Base-by-base conservation (phyloP, 2,888 invertebrate species). In the Ochlodes sylvanus region DNA sequence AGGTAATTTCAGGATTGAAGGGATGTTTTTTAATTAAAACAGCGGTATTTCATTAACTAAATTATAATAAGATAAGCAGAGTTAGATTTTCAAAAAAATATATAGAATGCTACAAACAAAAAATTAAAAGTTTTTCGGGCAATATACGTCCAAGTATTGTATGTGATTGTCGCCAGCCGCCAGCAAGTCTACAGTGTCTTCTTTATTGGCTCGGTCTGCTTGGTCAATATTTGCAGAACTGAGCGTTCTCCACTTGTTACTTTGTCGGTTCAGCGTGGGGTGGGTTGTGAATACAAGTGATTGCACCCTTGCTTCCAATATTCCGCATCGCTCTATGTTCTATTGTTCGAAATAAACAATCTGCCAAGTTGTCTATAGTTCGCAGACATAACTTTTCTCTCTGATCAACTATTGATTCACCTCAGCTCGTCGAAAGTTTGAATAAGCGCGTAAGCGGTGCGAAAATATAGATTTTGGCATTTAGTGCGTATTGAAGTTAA, bases 161-260 rank as follows among this genome's bases (percentile, higher is more conserved):
- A 80, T 78, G 79, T 76, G 70, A 69, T 73, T 69, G 73, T 74
- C 74, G 70, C 72, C 68, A 71, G 70, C 68, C 74, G 70, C 72
- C 68, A 71, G 70, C 68, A 72, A 75, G 76, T 75, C 70, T 69
- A 71, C 72, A 44, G 74, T 72, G 75, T 75, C 79, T 75, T 76
- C 71, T 80, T 77, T 82, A 83, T 83, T 81, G 77, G 68, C 71
- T 56, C 69, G 57, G 73, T 73, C 77, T 75, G 70, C 73, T 80
- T 72, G 71, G 77, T 77, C 78, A 83, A 84, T 79, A 81, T 79
- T 83, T 74, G 76, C 72, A 57, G 68, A 69, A 71, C 62, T 70
- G 67, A 72, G 75, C 75, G 70, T 73, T 70, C 65, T 69, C 63
- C 54, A 67, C 71, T 74, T 74, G 71, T 74, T 74, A 76, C 75